Base-by-base conservation (phyloP, 2,797 vertebrate genomes). In the Alcedo quadribrachys region DNA sequence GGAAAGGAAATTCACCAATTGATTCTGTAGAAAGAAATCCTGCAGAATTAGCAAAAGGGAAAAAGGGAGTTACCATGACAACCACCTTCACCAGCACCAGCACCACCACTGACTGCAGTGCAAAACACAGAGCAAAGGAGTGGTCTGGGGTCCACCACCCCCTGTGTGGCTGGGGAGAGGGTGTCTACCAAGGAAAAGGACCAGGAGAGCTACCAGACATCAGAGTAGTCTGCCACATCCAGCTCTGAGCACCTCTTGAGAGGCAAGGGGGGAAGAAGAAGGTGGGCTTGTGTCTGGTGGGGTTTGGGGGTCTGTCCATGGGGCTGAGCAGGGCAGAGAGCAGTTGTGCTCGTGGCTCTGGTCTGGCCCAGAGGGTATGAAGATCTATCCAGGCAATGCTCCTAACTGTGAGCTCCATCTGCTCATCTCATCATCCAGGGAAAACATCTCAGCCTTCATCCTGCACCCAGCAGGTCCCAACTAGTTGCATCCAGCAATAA, bases 41-140 rank as follows among this genome's bases (percentile, higher is more conserved):
- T 89, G 82, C 82, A 78, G 93, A 93, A 92, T 91, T 92, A 93
- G 92, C 83, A 94, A 93, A 91, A 95, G 89, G 87, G 61, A 62
- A 40, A 93, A 96, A 89, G 33, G 51, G 65, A 84, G 96, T 97
- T 95, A 86, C 96, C 83, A 95, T 96, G 95, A 94, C 94, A 96
- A 97, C 96, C 87, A 85, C 73, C 42, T 93, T 92, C 79, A 66
- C 25, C 67, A 84, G 32, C 67, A 77, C 43, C 89, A 87, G 15
- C 89, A 76, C 55, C 80, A 92, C 40, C 50, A 60, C 35, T 24
- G 89, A 87, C 65, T 65, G 61, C 58, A 55, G 70, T 4, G 8
- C 54, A 82, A 93, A 90, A 55, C 0, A 0, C 10, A 53, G 65
- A 55, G 62, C 37, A 70, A 85, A 77, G 11, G 22, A 75, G n/a